phyloP scores from a whole-genome alignment of 2,113 vertebrate genomes.

The Lonchura striata region DNA sequence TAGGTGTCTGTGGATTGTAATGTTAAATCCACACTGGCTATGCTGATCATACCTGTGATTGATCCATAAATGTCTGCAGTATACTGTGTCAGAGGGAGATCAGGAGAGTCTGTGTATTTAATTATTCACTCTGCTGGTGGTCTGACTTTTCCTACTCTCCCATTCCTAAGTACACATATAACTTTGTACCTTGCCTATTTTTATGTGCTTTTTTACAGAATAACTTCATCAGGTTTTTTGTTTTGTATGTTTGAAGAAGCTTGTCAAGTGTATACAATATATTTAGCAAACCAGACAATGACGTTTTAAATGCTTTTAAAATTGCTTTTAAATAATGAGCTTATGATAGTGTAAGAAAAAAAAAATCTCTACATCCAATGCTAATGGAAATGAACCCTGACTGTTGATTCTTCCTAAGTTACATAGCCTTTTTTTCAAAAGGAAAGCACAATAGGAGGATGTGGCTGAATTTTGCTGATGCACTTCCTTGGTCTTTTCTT shows the following conservation, averaged over 20 bases:
- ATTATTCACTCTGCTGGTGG: not conserved
- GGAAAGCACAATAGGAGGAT: not conserved
- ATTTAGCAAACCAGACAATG: not conserved
- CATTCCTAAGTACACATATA: not conserved
- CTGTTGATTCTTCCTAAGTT: not conserved
- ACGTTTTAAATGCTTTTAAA: not conserved
- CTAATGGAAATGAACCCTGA: not conserved
- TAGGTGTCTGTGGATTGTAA: not conserved
- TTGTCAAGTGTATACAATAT: not conserved
- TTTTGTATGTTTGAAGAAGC: not conserved
- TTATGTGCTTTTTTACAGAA: not conserved
- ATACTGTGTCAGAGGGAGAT: not conserved
- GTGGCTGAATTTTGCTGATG: not conserved
- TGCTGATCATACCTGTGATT: not conserved
- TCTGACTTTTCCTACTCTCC: not conserved
- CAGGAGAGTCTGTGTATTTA: not conserved
- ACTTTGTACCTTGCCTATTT: not conserved
- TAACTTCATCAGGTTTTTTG: rapidly evolving
- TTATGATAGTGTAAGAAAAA: not conserved
- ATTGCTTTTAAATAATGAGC: not conserved
- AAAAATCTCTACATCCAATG: not conserved
- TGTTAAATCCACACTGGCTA: not conserved
- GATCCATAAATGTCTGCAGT: not conserved
- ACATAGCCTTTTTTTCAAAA: not conserved
- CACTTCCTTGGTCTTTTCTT: not conserved